Base-by-base conservation (phyloP, 2,113 vertebrate species). In the Isurus oxyrinchus region DNA sequence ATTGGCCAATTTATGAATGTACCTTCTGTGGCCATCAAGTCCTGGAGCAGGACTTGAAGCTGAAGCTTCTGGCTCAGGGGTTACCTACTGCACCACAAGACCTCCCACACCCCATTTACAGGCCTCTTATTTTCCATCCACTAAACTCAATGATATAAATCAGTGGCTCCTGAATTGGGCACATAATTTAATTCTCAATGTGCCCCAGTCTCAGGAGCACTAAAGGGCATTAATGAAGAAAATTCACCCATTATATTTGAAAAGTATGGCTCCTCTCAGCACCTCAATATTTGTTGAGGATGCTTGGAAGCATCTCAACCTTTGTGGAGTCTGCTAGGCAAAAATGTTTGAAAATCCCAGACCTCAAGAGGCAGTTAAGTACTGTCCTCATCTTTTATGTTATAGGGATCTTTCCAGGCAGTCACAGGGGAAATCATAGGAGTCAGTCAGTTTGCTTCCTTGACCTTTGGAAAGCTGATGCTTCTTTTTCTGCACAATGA, bases 401-500 rank as follows among this genome's bases (percentile, higher is more conserved):
- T 55, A 35, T 13, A 8, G n/a, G 59, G 90, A 94, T 63, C 90
- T 40, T 40, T 63, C n/a, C 35, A 63, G 66, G 59, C n/a, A 94
- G 59, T n/a, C 90, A 40, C 90, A 44, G 21, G 90, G 59, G 90
- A 94, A 94, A 94, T 94, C 59, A 94, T 35, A 66, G 59, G 57
- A 23, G 35, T 94, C 90, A 94, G 57, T 94, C 90, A 63, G 90
- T 40, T 94, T 94, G 90, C 16, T 94, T 25, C 59, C 59, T 23
- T 94, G 90, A 94, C 90, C 90, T 94, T 66, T 94, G 59, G 59
- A 94, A 63, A 94, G 35, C n/a, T 94, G 90, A 94, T 35, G 40
- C 16, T 40, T 63, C 0, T 35, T 63, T 63, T 94, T 23, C 16
- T 63, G 59, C 59, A 63, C 90, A 94, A 40, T 40, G n/a, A 94